Evolutionary conservation across 2,113 vertebrate species (phyloP), one percentile per base, ranked within the genome.

Genomic region (Pipra filicauda): DNA sequence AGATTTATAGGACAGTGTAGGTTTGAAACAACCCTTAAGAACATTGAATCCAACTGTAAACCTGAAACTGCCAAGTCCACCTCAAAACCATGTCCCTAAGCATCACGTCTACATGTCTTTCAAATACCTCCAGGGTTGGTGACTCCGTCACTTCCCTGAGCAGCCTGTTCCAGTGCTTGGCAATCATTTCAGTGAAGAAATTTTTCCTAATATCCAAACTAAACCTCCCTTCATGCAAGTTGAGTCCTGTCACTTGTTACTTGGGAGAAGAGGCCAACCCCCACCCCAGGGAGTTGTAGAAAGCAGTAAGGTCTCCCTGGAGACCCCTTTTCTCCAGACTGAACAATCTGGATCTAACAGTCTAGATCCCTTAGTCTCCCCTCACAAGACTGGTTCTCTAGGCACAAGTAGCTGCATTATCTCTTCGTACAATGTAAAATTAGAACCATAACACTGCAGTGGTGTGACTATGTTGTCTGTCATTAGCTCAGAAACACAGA

Each of bases 401-500:
- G 30, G 39, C 0, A 0, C 30, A 78, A 31, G 46, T 48, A 87
- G 24, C 19, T 85, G 55, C 15, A 27, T 35, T 62, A 52, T 69
- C 9, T 58, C 30, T 91, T 67, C 19, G 11, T 41, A 41, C 13
- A 28, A 22, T 28, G 19, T 41, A 71, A 71, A 90, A 67, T 54
- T 71, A 75, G 43, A 75, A 51, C 24, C 12, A 31, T 1, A 70
- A 20, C 16, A 41, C 20, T 52, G 23, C 39, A 54, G 16, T 31
- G 20, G 6, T 74, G 49, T 49, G 24, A 24, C 2, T 35, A 0
- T 61, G n/a, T 24, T 3, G 1, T n/a, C 30, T 11, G 16, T 12
- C 24, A 11, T 49, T 41, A 76, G 26, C 33, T 83, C 37, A 81
- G 59, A 77, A 84, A 61, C 37, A 67, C 14, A 69, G 58, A 85